A percentile compares a stretch with the other conserved stretches of the same genome.
Conservation (phyloP, 2,888 invertebrate species). For the Magallana nippona region DNA sequence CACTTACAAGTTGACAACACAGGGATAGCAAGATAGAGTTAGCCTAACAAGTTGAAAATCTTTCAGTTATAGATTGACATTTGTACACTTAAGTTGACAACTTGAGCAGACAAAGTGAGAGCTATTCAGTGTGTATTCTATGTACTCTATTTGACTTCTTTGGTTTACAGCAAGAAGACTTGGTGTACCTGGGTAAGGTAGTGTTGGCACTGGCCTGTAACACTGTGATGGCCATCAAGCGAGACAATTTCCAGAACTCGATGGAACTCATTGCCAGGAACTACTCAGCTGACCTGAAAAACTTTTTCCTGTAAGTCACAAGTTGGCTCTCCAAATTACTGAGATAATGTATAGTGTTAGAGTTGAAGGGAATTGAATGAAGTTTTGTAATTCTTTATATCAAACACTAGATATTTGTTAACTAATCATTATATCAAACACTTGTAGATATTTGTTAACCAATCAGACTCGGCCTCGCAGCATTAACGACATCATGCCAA, state of each 20-base stretch:
- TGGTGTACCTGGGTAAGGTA: conserved; percentile 93
- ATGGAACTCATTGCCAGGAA: conserved; percentile 93
- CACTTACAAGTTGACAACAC: too few species aligned
- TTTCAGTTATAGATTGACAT: too few species aligned
- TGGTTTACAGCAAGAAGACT: conserved; percentile 89
- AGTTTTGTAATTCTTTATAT: too few species aligned
- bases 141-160: too few species aligned
- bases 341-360: too few species aligned
- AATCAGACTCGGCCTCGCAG: conserved; percentile 80
- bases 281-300: conserved; percentile 96
- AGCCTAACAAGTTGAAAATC: too few species aligned
- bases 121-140: too few species aligned
- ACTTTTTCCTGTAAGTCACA: conserved; percentile 90
- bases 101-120: too few species aligned
- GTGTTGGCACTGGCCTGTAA: conserved; percentile 96
- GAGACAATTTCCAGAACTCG: conserved; percentile 92
- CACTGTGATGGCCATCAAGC: conserved; percentile 90
- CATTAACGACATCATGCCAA: conserved; percentile 98
- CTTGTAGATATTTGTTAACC: conserved; percentile 72
- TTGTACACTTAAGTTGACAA: too few species aligned
- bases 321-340: conserved; percentile 53
- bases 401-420: too few species aligned
- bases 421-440: conserved; percentile 34
- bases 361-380: too few species aligned
- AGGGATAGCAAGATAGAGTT: too few species aligned